Base-by-base conservation (phyloP, 1,140 invertebrate genomes). In the Drosophila suzukii region DNA sequence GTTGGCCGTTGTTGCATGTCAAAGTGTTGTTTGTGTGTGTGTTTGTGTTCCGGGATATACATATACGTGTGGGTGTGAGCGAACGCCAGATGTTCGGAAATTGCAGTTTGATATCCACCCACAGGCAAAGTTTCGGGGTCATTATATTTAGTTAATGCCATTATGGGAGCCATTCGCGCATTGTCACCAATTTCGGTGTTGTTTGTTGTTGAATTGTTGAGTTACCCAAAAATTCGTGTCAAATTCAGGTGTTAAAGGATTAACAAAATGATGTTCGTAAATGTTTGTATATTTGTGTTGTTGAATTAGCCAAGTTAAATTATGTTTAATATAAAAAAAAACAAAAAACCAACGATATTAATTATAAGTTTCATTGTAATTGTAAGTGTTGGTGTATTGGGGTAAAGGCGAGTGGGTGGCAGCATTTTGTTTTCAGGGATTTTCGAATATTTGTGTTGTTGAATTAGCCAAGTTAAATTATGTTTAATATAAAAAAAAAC, bases 71-170 rank as follows among this genome's bases (percentile, higher is more conserved):
- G 63, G 36, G 30, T 50, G 38, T 43, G 46, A 24, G 57, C 34
- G 27, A 15, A 17, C 74, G 62, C 57, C 78, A 80, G 63, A 81
- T 80, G 78, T 81, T 81, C 81, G 58, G 71, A 83, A 78, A 80
- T 84, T 84, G 81, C 73, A 80, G 51, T 80, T 84, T 77, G 71
- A 80, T 83, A 61, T 75, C 63, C 41, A 50, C 39, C 58, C 38
- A 65, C 38, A 53, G 32, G 43, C 59, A 56, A 76, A 72, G 67
- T 76, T 78, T 68, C 20, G 39, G 7, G 65, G 32, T 63, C 59
- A 59, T 78, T 65, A 78, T 77, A 71, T 77, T 72, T 77, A 60
- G 65, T 78, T 68, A 78, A 62, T 78, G 74, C 49, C 57, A 51
- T 70, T 77, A 50, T 49, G 60, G 58, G 50, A 34, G 66, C 30